phyloP scores from a whole-genome alignment of 2,888 invertebrate genomes.

The Cephonodes hylas region DNA sequence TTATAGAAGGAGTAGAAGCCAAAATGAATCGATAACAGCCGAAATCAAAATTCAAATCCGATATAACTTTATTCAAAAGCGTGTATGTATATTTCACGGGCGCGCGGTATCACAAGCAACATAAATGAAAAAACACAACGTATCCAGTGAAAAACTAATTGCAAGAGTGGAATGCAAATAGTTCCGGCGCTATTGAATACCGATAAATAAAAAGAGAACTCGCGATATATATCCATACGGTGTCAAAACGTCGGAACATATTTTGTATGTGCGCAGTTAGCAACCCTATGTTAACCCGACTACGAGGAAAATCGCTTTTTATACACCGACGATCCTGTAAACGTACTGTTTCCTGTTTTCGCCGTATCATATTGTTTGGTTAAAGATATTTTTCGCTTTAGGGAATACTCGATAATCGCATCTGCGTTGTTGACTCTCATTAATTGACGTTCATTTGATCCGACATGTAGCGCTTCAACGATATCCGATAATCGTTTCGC shows the following conservation, averaged over 20 bases:
- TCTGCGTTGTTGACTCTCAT: conserved; percentile 10
- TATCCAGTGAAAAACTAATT: background rate
- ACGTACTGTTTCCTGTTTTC: conserved; percentile 40
- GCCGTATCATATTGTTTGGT: conserved; percentile 35
- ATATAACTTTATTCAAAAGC: background rate
- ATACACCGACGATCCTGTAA: conserved; percentile 41
- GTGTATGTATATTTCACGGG: background rate
- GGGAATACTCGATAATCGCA: conserved; percentile 11
- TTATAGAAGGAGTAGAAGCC: too few relatives aligned
- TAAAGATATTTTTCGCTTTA: conserved; percentile 19
- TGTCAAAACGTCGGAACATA: conserved; percentile 3
- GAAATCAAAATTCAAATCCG: background rate
- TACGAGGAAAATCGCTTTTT: conserved; percentile 48
- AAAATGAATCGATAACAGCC: too few relatives aligned
- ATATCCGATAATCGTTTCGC: background rate
- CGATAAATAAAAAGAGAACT: background rate
- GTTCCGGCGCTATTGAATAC: background rate
- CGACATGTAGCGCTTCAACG: background rate
- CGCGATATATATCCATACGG: background rate
- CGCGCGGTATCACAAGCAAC: background rate
- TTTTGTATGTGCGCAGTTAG: conserved; percentile 11
- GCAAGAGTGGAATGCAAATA: background rate
- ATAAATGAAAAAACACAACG: background rate
- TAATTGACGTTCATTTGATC: conserved; percentile 13
- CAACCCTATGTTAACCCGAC: conserved; percentile 40